Conservation (phyloP, 1,140 invertebrate species). For the Ostrea denselamellosa region DNA sequence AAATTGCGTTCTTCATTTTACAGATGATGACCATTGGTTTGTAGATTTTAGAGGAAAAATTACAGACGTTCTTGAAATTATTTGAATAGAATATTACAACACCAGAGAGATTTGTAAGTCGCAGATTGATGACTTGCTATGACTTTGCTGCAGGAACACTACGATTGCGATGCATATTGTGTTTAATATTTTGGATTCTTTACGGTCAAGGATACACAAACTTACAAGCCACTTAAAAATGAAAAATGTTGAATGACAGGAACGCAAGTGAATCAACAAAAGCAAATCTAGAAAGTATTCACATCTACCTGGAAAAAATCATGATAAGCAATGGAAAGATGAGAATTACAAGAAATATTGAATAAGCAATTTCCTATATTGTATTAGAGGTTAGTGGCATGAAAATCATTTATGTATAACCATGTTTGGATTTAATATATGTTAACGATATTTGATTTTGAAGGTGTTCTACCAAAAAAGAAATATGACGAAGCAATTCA, state of each 20-base stretch:
- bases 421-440: neutral
- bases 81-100: too few species aligned
- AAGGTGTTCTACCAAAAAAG: conserved; percentile 33
- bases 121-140: conserved; percentile 66
- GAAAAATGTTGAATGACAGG: conserved; percentile 25
- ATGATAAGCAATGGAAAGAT: conserved; percentile 56
- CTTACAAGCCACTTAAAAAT: conserved; percentile 6
- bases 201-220: neutral
- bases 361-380: neutral
- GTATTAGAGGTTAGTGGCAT: neutral
- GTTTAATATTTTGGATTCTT: conserved; percentile 62
- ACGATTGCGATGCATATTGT: conserved; percentile 48
- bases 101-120: conserved; percentile 53
- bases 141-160: conserved; percentile 56
- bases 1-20: too few species aligned
- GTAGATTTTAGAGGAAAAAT: too few species aligned
- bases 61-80: too few species aligned
- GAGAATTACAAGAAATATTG: conserved; percentile 51
- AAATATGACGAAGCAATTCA: too few species aligned
- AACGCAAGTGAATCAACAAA: conserved; percentile 8
- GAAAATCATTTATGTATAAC: neutral
- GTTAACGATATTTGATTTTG: neutral
- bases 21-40: too few species aligned
- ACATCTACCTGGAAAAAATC: conserved; percentile 28
- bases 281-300: conserved; percentile 44